phyloP scores from a whole-genome alignment of 1,140 invertebrate genomes.

The Cecropterus lyciades region DNA sequence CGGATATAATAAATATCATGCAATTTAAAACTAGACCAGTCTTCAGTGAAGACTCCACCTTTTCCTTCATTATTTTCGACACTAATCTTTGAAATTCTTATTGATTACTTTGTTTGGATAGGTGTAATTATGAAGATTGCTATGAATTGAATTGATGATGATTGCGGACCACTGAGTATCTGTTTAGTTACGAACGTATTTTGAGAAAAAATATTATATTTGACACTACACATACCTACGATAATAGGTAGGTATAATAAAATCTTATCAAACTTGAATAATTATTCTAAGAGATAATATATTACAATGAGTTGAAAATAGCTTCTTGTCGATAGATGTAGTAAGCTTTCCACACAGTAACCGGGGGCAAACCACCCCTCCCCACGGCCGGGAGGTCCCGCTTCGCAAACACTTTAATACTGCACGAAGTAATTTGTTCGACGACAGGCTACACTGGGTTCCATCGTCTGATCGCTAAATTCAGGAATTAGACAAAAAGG shows the following conservation, averaged over 20 bases:
- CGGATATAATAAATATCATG: slow-evolving; percentile 3
- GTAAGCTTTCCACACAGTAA: slow-evolving; percentile 1
- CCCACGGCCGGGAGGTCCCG: slow-evolving; percentile 33
- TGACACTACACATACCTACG: no score
- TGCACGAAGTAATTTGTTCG: slow-evolving; percentile 40
- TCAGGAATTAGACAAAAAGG: slow-evolving; percentile 7
- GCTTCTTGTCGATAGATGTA: background rate
- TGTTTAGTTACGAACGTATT: no score
- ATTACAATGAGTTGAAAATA: background rate
- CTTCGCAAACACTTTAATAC: slow-evolving; percentile 49
- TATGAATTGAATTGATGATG: no score
- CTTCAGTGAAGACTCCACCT: no score
- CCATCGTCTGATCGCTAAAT: slow-evolving; percentile 23
- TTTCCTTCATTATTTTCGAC: slow-evolving; percentile 7
- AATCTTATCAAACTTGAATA: no score
- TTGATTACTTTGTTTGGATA: background rate
- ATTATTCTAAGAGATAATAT: no score
- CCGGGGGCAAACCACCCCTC: background rate
- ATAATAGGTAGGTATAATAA: no score
- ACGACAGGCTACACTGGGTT: slow-evolving; percentile 2
- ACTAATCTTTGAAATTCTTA: slow-evolving; percentile 13
- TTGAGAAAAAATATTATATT: no score
- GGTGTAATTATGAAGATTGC: no score
- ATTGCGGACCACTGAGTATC: no score
- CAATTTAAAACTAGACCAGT: background rate